Conservation (phyloP, 2,797 vertebrate species). For the Xiphorhynchus erythropygius region DNA sequence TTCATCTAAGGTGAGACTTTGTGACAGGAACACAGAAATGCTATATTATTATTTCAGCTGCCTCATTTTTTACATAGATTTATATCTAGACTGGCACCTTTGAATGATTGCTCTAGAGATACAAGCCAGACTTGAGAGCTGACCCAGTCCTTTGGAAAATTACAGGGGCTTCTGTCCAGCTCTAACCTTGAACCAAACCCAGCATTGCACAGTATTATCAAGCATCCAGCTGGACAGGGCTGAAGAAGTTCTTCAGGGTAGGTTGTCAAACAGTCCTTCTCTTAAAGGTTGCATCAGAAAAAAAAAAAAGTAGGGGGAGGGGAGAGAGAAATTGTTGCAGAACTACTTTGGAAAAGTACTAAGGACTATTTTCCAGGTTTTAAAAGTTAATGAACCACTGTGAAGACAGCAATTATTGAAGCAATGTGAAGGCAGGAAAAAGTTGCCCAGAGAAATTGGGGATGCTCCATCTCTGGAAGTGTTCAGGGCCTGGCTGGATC, state of each 20-base stretch:
- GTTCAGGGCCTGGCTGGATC: accelerated
- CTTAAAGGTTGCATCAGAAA: not conserved
- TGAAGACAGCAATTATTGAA: not conserved
- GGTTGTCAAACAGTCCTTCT: not conserved
- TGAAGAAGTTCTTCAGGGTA: not conserved
- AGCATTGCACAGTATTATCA: not conserved
- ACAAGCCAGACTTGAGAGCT: not conserved
- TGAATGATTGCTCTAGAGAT: not conserved
- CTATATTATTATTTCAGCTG: not conserved
- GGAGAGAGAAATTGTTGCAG: not conserved
- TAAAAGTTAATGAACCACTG: not conserved
- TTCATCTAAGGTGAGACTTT: not conserved
- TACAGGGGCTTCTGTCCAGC: not conserved
- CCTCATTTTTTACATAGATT: not conserved
- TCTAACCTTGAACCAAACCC: not conserved
- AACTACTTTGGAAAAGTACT: not conserved
- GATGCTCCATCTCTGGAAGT: not conserved
- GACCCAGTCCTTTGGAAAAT: not conserved
- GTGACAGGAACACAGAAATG: not conserved
- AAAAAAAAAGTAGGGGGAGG: not conserved
- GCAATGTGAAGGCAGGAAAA: not conserved
- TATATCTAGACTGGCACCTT: not conserved
- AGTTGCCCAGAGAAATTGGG: not conserved
- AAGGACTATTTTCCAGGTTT: not conserved
- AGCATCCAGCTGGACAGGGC: not conserved